phyloP scores from a whole-genome alignment of 2,797 vertebrate genomes.

The Pantherophis alleghaniensis region DNA sequence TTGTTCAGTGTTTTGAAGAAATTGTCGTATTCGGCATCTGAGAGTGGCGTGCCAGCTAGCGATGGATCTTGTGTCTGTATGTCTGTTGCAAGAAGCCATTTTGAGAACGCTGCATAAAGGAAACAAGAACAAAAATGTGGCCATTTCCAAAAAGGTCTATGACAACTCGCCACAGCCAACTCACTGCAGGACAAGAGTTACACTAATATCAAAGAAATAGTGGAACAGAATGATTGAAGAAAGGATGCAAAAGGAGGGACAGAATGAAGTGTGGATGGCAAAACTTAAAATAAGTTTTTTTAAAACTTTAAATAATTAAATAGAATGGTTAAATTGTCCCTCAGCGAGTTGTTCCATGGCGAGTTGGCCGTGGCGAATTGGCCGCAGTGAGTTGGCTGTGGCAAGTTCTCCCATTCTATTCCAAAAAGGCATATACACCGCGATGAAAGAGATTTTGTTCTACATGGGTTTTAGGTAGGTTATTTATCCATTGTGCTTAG shows the following conservation, averaged over 20 bases:
- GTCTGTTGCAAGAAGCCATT: background rate
- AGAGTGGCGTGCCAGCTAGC: slow-evolving; percentile 44
- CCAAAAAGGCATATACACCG: no score
- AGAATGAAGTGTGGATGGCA: background rate
- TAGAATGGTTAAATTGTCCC: no score
- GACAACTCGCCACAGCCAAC: no score
- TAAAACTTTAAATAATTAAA: background rate
- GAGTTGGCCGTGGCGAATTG: no score
- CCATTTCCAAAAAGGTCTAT: background rate
- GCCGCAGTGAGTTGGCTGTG: no score
- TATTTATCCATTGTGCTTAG: background rate
- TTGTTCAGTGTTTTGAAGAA: slow-evolving; percentile 47
- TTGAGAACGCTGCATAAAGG: slow-evolving; percentile 43
- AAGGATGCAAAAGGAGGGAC: no score
- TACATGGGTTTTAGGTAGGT: background rate
- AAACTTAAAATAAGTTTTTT: background rate
- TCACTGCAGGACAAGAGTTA: background rate
- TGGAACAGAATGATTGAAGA: background rate
- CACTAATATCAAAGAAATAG: background rate
- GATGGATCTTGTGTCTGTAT: fast-evolving
- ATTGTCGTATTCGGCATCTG: slow-evolving; percentile 37
- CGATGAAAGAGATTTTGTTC: background rate
- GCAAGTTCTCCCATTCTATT: no score
- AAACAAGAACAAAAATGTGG: background rate
- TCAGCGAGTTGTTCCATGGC: no score